Percentiles rank a stretch among this genome's conserved stretches.
Evolutionary conservation across 2,888 invertebrate species (phyloP).

Genomic region (Smittia sp.): DNA sequence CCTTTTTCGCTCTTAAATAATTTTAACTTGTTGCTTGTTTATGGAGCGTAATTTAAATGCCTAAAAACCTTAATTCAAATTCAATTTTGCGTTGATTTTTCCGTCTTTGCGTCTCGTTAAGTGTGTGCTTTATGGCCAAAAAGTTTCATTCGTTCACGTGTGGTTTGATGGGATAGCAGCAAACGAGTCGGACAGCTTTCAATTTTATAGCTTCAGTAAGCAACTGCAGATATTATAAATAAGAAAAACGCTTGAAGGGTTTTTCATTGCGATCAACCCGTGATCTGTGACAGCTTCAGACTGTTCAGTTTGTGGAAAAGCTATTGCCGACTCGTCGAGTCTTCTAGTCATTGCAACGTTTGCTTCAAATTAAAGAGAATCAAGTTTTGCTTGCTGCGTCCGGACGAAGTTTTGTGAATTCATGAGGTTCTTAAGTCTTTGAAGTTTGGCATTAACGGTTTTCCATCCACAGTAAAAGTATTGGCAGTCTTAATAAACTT

Average conservation of each 20-base stretch:
- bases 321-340: too few species aligned
- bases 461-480: slow-evolving; percentile 12
- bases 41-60: slow-evolving; percentile 17
- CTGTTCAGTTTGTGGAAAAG: too few species aligned
- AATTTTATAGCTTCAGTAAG: too few species aligned
- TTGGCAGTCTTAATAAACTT: slow-evolving; percentile 33
- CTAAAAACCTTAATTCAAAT: slow-evolving; percentile 27
- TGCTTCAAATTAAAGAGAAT: too few species aligned
- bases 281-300: too few species aligned
- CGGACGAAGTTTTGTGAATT: neutral
- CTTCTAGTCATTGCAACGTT: too few species aligned
- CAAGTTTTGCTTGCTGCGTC: too few species aligned
- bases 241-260: too few species aligned
- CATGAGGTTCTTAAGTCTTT: slow-evolving; percentile 48
- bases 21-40: neutral
- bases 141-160: neutral
- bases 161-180: neutral
- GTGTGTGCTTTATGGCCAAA: slow-evolving; percentile 20
- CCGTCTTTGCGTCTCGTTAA: neutral
- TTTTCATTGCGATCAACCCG: too few species aligned
- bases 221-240: too few species aligned
- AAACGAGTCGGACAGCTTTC: too few species aligned
- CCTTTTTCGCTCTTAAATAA: neutral
- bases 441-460: slow-evolving; percentile 52
- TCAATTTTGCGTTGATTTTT: neutral